phyloP scores from a whole-genome alignment of 2,888 invertebrate genomes.

The Tachystola acroxantha region DNA sequence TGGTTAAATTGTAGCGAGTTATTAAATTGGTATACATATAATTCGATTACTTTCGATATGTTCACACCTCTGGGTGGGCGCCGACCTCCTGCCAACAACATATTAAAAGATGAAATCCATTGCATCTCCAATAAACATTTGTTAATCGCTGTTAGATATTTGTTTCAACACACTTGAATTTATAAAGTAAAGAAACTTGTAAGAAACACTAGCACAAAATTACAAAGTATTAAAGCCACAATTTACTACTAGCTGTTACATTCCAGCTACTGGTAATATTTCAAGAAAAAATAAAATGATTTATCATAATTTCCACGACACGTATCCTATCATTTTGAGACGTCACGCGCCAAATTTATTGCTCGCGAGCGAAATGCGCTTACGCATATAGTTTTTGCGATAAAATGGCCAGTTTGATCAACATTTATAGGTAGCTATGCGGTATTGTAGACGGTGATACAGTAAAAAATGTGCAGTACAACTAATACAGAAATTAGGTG shows the following conservation, averaged over 20 bases:
- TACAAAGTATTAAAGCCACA: conserved; percentile 8
- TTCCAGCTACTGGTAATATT: conserved; percentile 4
- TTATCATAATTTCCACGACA: conserved; percentile 31
- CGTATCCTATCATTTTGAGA: conserved; percentile 41
- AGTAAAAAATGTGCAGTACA: conserved; percentile 45
- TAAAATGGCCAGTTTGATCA: conserved; percentile 31
- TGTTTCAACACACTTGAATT: conserved; percentile 59
- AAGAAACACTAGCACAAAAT: no score
- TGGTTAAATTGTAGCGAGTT: neutral
- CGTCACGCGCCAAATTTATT: conserved; percentile 36
- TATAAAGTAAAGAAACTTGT: conserved; percentile 11
- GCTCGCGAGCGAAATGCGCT: conserved; percentile 16
- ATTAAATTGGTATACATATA: conserved; percentile 38
- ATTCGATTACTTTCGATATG: conserved; percentile 57
- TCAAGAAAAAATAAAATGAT: conserved; percentile 22
- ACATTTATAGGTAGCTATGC: conserved; percentile 28
- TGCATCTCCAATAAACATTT: conserved; percentile 63
- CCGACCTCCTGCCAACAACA: conserved; percentile 60
- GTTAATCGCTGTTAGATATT: conserved; percentile 58
- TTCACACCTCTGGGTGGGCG: conserved; percentile 73
- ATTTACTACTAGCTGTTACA: conserved; percentile 7
- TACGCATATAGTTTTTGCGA: conserved; percentile 33
- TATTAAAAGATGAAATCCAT: conserved; percentile 58
- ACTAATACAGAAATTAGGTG: no score
- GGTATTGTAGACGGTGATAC: conserved; percentile 46